phyloP scores from a whole-genome alignment of 2,888 invertebrate genomes.

The Bruchidius siliquastri region DNA sequence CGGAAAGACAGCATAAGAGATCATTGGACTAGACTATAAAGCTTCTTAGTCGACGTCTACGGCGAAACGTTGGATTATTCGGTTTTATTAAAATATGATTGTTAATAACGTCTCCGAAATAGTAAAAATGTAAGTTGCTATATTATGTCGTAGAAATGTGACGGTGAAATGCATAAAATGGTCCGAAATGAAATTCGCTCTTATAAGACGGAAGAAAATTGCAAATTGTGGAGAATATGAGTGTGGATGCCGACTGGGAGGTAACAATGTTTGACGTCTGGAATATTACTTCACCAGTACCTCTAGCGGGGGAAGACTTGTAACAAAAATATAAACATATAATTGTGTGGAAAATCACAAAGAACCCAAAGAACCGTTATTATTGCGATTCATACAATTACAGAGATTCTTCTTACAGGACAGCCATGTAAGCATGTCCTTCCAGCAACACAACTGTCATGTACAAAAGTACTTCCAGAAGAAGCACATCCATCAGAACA shows the following conservation, averaged over 20 bases:
- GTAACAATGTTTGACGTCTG: not conserved
- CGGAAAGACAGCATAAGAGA: too few species aligned
- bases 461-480: too few species aligned
- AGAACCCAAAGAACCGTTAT: too few species aligned
- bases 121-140: not conserved
- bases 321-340: too few species aligned
- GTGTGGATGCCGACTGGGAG: not conserved
- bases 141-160: not conserved
- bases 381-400: too few species aligned
- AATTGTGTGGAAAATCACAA: too few species aligned
- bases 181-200: not conserved
- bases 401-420: too few species aligned
- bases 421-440: too few species aligned
- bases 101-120: not conserved
- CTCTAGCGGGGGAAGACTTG: too few species aligned
- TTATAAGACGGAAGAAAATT: not conserved
- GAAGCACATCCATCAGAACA: too few species aligned
- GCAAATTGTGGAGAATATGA: not conserved
- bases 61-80: not conserved
- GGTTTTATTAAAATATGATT: not conserved
- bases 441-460: too few species aligned
- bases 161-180: not conserved
- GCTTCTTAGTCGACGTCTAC: not conserved
- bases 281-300: not conserved
- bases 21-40: not conserved